Evolutionary conservation across 2,797 vertebrate genomes (phyloP), one percentile per base, ranked within the genome.

Genomic region (Ateles fusciceps): DNA sequence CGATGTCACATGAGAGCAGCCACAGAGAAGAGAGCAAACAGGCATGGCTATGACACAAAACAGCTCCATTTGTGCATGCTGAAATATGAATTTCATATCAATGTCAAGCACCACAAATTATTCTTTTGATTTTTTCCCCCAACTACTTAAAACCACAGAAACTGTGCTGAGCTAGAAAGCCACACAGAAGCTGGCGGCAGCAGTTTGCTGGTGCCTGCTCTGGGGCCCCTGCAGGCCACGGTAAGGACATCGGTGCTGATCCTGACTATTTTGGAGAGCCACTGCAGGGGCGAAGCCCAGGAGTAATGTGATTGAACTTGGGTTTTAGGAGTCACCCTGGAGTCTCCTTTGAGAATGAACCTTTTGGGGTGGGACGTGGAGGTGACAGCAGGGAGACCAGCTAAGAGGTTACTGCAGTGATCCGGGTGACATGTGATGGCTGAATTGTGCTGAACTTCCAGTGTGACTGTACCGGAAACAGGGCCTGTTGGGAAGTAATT

Each of bases 1-100:
- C 0, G 1, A n/a, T 0, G 4, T 1, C 8, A 7, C 7, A 2
- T 22, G 46, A n/a, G 12, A 4, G 26, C 12, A 24, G 33, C 28
- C 55, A 9, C 1, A 0, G 36, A 21, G 10, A 28, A 2, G 0
- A 24, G 52, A 92, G 59, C 24, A 4, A 22, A 9, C 2, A 55
- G 39, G 39, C 1, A 4, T 0, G 21, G n/a, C 55, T 2, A 33
- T 4, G 39, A 36, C 5, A 39, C 85, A 21, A 1, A 3, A 0
- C 2, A 9, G 8, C 7, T 5, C 4, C 9, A 19, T 0, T 1
- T 21, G 3, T 1, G 3, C 36, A 44, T 2, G 4, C 7, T 44
- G 30, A 42, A 21, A n/a, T 5, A 42, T 15, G 21, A 59, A 44
- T 21, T 17, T 39, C 33, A 1, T 7, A 13, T 33, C 36, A 81